Base-by-base conservation (phyloP, 2,888 invertebrate species). In the Caradrina kadenii region DNA sequence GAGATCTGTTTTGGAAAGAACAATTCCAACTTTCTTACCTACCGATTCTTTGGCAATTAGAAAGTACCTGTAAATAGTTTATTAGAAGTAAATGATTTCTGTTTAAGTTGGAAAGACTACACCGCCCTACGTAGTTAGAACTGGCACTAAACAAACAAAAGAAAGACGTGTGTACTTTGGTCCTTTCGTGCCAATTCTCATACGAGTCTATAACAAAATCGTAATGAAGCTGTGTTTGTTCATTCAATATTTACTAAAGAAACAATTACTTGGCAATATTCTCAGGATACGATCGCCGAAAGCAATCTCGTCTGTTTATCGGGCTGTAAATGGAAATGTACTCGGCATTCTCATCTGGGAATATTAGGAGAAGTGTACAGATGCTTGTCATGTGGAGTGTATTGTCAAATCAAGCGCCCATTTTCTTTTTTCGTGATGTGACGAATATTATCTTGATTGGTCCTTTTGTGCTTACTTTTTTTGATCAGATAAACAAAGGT, bases 221-320 rank as follows among this genome's bases (percentile, higher is more conserved):
- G 60, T 79, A 79, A 73, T 67, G 79, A 79, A 79, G 39, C 26
- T 26, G 45, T 65, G 69, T 82, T 82, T 62, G 79, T 62, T 52
- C 82, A 62, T 55, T 67, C 79, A 78, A 82, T 78, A 78, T 78
- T 78, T 66, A 79, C 74, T 61, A 58, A 35, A 66, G 67, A 79
- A 78, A 78, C 78, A 78, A 78, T 78, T 78, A 78, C 67, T 79
- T 62, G 79, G 66, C 67, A 61, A 82, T 78, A 81, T 66, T 66
- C 73, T 52, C 50, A 48, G 56, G 60, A 78, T 72, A 73, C 79
- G 82, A 81, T 65, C 59, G 63, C 31, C 50, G 55, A 62, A 73
- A 82, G 73, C 75, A 82, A 82, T 82, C 69, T 63, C 53, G 64
- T 54, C 50, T 73, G 67, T 82, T 82, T 82, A 79, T 73, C 75